Base-by-base conservation (phyloP, 1,140 invertebrate species). In the Sminthurinus signatus region DNA sequence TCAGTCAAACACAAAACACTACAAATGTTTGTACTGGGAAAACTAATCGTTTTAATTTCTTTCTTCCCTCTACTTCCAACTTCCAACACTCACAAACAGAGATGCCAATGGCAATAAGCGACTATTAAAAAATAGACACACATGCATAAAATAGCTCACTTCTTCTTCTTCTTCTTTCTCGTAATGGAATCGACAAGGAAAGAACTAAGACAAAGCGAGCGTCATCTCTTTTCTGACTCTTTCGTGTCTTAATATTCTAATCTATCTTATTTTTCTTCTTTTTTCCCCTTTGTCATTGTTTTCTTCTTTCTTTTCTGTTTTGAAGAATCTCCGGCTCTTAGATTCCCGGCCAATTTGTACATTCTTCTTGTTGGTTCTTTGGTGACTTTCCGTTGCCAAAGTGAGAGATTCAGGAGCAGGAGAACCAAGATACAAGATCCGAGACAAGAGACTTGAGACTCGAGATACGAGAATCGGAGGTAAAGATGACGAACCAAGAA, bases 41-140 rank as follows among this genome's bases (percentile, higher is more conserved):
- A 17, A 39, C 17, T 10, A 8, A 39, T 39, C 8, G 17, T 39
- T 17, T 10, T 39, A 17, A 39, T 8, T 39, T 10, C 8, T 10
- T 17, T 10, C 17, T 39, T 8, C 36, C 10, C 39, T 42, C 10
- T 42, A 42, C 39, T 42, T 10, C n/a, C 10, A 42, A 42, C 39
- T 42, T 10, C 39, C 10, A 10, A 10, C 10, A n/a, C 10, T 12
- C 10, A 12, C 10, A 42, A 42, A 10, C n/a, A 10, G 55, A 31
- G 55, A 64, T 46, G 62, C 62, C 54, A 64, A 58, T 50, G 44
- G 56, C 52, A 63, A 63, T 56, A 63, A 56, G 27, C 51, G 25
- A 62, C 23, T 27, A 52, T 27, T 8, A 52, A 5, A n/a, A n/a
- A n/a, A n/a, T n/a, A 17, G 19, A 19, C 15, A 46, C 44, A 46